Evolutionary conservation across 2,888 invertebrate species (phyloP), one percentile per base, ranked within the genome.

Genomic region (Nephrotoma appendiculata): DNA sequence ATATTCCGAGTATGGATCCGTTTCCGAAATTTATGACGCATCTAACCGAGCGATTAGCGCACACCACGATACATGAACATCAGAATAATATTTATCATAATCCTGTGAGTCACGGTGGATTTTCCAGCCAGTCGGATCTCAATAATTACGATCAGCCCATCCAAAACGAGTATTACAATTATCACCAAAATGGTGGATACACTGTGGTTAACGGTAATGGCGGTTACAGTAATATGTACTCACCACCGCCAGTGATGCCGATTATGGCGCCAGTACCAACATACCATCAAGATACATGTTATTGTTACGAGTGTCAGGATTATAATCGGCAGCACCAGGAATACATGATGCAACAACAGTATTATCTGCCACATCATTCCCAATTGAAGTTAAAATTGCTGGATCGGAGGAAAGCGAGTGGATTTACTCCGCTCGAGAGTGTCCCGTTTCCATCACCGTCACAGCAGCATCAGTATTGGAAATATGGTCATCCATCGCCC

Each of bases 271-370:
- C 89, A 19, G 88, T 89, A 19, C 89, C 89, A 71, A 89, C 89
- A 9, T 89, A 89, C 87, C 91, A 91, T 87, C 91, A 91, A 87
- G 92, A 92, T 41, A 90, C 90, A 41, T 92, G 91, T 88, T 91
- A 90, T 87, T 92, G 91, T 87, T 91, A 90, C 87, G 91, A 92
- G 45, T 91, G 91, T 87, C 91, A 91, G 88, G 90, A 91, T 84
- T 90, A 89, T 88, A 89, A 89, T 48, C 89, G 88, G 87, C 90
- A 89, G 87, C 89, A 88, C 83, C 86, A 88, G 86, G 87, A 88
- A 44, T 88, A 89, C 57, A 71, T 45, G 42, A 71, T 86, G 31
- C 71, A 86, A 52, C 88, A 88, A 86, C 87, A 87, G 44, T 88
- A 87, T 12, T 86, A 87, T 15, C 45, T 85, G 44, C 87, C 86